phyloP scores from a whole-genome alignment of 2,113 vertebrate genomes.

The Romanogobio albipinnatus region DNA sequence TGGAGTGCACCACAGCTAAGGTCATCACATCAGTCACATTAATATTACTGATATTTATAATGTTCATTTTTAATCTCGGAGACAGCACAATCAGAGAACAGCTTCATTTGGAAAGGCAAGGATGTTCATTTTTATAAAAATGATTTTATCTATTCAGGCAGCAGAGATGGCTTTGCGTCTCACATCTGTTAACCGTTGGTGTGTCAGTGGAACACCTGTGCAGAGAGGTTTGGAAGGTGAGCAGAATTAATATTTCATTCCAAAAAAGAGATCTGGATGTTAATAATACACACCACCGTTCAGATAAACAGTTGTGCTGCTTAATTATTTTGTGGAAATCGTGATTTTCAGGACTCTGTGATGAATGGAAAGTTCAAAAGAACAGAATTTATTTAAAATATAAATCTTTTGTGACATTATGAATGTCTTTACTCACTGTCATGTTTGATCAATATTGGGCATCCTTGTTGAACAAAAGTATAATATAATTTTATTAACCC shows the following conservation, averaged over 20 bases:
- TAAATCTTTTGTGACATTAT: too few relatives aligned
- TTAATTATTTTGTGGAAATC: too few relatives aligned
- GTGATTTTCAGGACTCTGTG: too few relatives aligned
- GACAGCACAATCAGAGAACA: background rate
- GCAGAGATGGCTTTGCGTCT: slow-evolving; percentile 97
- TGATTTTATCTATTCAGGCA: slow-evolving; percentile 75
- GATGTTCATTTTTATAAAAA: background rate
- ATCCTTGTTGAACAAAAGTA: too few relatives aligned
- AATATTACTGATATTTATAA: background rate
- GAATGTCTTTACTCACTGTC: too few relatives aligned
- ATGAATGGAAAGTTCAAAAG: too few relatives aligned
- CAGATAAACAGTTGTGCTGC: too few relatives aligned
- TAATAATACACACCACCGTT: too few relatives aligned
- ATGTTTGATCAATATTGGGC: too few relatives aligned
- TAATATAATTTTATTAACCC: too few relatives aligned
- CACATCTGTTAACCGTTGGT: slow-evolving; percentile 95
- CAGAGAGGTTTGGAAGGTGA: slow-evolving; percentile 96
- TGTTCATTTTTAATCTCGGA: background rate
- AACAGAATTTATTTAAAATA: too few relatives aligned
- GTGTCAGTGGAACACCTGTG: slow-evolving; percentile 97
- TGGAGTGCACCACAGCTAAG: slow-evolving; percentile 95
- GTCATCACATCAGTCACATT: slow-evolving; percentile 66
- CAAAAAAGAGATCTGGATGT: too few relatives aligned
- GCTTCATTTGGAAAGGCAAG: background rate
- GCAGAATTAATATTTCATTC: background rate